Conservation (phyloP, 2,888 invertebrate genomes). For the Diarsia brunnea region DNA sequence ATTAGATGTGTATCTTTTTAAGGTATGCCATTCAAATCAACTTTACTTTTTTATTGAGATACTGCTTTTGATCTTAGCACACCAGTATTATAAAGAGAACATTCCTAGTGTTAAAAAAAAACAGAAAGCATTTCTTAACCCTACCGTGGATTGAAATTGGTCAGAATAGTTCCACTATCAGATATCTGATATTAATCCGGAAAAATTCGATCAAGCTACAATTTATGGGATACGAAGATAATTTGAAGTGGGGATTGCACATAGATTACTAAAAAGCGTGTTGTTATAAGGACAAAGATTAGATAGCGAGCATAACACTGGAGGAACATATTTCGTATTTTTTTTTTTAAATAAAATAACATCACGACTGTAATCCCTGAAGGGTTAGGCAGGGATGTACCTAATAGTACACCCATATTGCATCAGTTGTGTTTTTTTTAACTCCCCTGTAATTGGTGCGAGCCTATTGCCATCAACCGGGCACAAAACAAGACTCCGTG, state of each 20-base stretch:
- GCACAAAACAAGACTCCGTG: no score
- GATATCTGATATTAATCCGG: conserved; percentile 12
- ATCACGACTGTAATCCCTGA: no score
- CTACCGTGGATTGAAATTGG: neutral
- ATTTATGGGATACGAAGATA: conserved; percentile 33
- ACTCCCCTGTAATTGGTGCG: no score
- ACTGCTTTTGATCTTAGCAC: no score
- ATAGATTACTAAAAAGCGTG: conserved; percentile 16
- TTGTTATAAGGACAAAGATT: conserved; percentile 25
- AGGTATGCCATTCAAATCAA: no score
- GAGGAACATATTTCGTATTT: neutral
- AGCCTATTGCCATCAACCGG: no score
- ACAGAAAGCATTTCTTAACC: conserved; percentile 1
- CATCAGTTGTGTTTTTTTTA: no score
- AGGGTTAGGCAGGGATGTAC: no score
- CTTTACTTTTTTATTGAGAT: no score
- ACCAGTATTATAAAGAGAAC: no score
- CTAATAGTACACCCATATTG: no score
- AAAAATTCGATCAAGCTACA: conserved; percentile 5
- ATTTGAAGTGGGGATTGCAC: conserved; percentile 38
- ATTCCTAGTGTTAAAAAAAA: neutral
- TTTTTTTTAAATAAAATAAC: neutral
- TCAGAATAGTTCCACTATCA: neutral
- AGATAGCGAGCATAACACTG: conserved; percentile 15
- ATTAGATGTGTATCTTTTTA: no score